phyloP scores from a whole-genome alignment of 2,113 vertebrate species.

The Emberiza fucata region DNA sequence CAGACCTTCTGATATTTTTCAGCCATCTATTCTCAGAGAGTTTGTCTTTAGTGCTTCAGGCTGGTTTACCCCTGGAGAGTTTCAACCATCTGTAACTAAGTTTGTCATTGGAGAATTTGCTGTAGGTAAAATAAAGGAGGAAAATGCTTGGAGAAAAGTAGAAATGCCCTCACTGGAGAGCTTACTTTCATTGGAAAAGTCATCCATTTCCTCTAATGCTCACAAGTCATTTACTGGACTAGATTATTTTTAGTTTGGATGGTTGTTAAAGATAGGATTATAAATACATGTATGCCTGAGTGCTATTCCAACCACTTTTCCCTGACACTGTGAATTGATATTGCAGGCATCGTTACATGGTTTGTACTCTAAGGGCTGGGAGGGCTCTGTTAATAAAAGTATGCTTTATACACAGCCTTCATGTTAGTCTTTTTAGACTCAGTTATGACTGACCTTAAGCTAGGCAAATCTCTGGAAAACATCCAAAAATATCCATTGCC shows the following conservation, averaged over 20 bases:
- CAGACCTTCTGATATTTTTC: neutral
- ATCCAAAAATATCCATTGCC: neutral
- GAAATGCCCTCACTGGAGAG: neutral
- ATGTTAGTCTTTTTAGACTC: neutral
- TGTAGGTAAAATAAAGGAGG: neutral
- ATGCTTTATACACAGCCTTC: neutral
- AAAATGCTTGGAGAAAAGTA: neutral
- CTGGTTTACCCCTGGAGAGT: neutral
- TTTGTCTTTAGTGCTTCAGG: neutral
- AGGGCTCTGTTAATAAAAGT: neutral
- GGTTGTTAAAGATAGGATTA: slow-evolving; percentile 11
- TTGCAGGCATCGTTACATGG: neutral
- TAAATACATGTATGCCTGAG: neutral
- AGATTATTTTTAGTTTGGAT: slow-evolving; percentile 22
- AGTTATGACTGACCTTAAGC: neutral
- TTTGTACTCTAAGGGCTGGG: neutral
- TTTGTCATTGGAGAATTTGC: neutral
- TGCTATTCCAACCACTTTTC: neutral
- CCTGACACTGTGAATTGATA: slow-evolving; percentile 1
- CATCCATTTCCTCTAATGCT: neutral
- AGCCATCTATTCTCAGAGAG: neutral
- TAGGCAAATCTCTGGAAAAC: neutral
- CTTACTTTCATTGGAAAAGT: slow-evolving; percentile 1
- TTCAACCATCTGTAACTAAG: neutral
- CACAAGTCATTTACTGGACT: slow-evolving; percentile 8